phyloP scores from a whole-genome alignment of 2,113 vertebrate species.

The Charadrius vociferus region DNA sequence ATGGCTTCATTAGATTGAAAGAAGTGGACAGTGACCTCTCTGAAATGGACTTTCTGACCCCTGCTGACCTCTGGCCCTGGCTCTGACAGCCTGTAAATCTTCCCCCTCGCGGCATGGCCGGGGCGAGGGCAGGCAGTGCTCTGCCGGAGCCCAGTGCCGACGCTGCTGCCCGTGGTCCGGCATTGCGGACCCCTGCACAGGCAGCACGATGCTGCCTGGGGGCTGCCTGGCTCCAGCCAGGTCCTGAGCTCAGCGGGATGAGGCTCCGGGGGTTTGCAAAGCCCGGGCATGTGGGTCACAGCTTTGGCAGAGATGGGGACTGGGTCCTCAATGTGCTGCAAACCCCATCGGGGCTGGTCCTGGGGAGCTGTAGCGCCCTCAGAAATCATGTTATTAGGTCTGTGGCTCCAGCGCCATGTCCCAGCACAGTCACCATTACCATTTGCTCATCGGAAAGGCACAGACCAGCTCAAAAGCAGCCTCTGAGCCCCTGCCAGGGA shows the following conservation, averaged over 20 bases:
- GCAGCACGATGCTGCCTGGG: background rate
- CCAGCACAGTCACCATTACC: background rate
- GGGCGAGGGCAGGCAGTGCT: background rate
- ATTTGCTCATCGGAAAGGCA: rapidly evolving
- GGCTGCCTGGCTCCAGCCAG: background rate
- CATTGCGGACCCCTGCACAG: rapidly evolving
- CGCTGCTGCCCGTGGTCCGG: rapidly evolving
- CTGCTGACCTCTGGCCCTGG: slow-evolving; percentile 79
- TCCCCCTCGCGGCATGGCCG: slow-evolving; percentile 53
- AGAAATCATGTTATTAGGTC: rapidly evolving
- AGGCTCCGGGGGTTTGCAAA: background rate
- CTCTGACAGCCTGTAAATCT: slow-evolving; percentile 85
- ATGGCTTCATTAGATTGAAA: slow-evolving; percentile 85
- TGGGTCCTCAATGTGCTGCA: rapidly evolving
- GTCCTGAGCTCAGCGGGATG: background rate
- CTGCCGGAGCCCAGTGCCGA: rapidly evolving
- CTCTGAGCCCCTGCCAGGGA: background rate
- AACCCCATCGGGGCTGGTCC: background rate
- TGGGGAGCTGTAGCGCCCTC: background rate
- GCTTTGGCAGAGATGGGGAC: background rate
- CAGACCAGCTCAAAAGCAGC: background rate
- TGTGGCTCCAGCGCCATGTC: background rate
- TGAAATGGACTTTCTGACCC: slow-evolving; percentile 84
- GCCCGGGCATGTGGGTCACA: rapidly evolving
- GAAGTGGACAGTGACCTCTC: slow-evolving; percentile 80